Evolutionary conservation across 2,113 vertebrate genomes (phyloP).

Genomic region (Microtus oregoni): DNA sequence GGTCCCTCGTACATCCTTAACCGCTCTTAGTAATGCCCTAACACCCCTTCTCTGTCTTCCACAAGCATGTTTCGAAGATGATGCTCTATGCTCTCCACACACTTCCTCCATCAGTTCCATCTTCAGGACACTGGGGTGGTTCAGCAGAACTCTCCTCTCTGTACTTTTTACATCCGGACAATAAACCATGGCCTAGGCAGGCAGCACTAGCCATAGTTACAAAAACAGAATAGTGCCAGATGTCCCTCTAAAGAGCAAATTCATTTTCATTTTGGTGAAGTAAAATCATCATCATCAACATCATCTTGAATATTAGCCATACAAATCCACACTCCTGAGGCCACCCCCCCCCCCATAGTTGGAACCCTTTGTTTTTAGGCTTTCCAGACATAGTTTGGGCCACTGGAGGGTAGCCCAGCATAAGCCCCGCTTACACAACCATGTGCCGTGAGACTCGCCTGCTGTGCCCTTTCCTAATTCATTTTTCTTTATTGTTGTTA

Average conservation of each 20-base stretch:
- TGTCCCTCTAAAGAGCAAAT: neutral
- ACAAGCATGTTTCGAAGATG: neutral
- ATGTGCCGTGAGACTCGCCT: accelerated
- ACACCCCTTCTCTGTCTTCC: neutral
- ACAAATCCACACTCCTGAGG: neutral
- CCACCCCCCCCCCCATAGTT: too few species aligned
- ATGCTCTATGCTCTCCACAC: neutral
- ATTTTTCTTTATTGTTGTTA: neutral
- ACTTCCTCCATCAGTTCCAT: neutral
- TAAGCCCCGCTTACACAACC: neutral
- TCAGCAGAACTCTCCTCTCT: neutral
- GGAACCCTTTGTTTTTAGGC: neutral
- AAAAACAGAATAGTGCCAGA: neutral
- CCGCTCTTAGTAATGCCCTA: neutral
- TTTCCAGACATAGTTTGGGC: neutral
- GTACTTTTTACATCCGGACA: neutral
- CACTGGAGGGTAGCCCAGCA: neutral
- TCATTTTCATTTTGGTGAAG: conserved; percentile 21
- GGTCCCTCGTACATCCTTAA: neutral
- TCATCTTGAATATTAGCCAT: neutral
- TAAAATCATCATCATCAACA: neutral
- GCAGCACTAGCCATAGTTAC: too few species aligned
- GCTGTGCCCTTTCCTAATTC: neutral
- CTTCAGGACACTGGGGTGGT: neutral
- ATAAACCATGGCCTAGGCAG: neutral